Evolutionary conservation across 1,140 invertebrate genomes (phyloP), one percentile per base, ranked within the genome.

Genomic region (Drosophila rufa): DNA sequence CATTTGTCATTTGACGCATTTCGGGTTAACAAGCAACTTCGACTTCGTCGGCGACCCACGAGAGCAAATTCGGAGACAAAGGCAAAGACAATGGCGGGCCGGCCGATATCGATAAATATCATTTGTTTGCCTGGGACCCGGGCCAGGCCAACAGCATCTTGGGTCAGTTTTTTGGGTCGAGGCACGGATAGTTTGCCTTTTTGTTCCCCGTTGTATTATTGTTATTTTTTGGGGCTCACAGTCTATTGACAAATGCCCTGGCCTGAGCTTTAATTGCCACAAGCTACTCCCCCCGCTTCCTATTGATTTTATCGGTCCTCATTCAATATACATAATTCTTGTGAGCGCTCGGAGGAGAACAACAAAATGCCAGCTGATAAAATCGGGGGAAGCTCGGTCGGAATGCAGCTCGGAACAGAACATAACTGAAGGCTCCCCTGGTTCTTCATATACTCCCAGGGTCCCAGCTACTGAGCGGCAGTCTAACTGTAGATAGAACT

Each of bases 1-100:
- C 80, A 87, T 87, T 87, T 87, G 84, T 89, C 84, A 87, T 87
- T 89, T 83, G 80, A 87, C 84, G 84, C 77, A 83, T 87, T 87
- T 89, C 46, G 84, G 84, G 84, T 62, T 89, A 89, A 89, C 84
- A 82, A 89, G 84, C 77, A 69, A 64, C 55, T 67, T 19, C 66
- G 69, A 66, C 67, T 59, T 42, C 46, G 64, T 2, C 75, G 75
- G 76, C 66, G 57, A 75, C 77, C 70, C 56, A 58, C 45, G 27
- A 51, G 62, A 58, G 42, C 33, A 55, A 55, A 59, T 30, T 48
- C 51, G 38, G 53, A 78, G 58, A 59, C 55, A 57, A 65, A 42
- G 17, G 48, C 68, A 38, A 76, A 83, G 71, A 83, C 81, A 83
- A 83, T 83, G 71, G 70, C 64, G 7, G n/a, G 57, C 60, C 70